Conservation (phyloP, 2,888 invertebrate genomes). For the Nysson spinosus region DNA sequence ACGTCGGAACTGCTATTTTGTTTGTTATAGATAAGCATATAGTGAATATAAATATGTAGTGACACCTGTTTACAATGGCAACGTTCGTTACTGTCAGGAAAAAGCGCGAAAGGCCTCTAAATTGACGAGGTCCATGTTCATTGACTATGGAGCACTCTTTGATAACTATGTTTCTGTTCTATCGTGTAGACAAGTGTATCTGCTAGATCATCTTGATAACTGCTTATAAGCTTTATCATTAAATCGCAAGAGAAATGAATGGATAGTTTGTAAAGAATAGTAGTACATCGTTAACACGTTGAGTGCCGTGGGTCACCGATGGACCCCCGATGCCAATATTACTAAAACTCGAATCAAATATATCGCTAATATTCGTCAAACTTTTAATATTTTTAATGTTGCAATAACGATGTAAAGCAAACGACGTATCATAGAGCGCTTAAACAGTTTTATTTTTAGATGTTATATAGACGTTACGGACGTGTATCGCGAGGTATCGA, state of each 20-base stretch:
- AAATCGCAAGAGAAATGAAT: too few species aligned
- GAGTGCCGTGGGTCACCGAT: too few species aligned
- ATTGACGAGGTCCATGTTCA: slow-evolving; percentile 40
- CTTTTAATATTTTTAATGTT: too few species aligned
- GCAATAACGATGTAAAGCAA: too few species aligned
- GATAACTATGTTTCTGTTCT: slow-evolving; percentile 18
- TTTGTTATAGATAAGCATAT: slow-evolving; percentile 26
- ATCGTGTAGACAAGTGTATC: slow-evolving; percentile 10
- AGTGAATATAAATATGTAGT: slow-evolving; percentile 16
- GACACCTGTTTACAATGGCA: slow-evolving; percentile 27
- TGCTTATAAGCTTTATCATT: slow-evolving; percentile 12
- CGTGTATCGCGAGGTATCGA: too few species aligned
- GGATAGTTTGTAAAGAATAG: slow-evolving; percentile 21
- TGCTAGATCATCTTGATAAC: slow-evolving; percentile 14
- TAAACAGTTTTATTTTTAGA: too few species aligned
- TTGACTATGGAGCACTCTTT: slow-evolving; percentile 40
- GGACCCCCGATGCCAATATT: too few species aligned
- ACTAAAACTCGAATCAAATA: too few species aligned
- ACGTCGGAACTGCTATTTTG: slow-evolving; percentile 27
- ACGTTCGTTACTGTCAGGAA: slow-evolving; percentile 26
- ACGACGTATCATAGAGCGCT: too few species aligned
- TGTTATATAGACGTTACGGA: too few species aligned
- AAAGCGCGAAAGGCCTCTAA: slow-evolving; percentile 44
- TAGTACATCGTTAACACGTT: too few species aligned
- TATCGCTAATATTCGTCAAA: too few species aligned